phyloP scores from a whole-genome alignment of 2,797 vertebrate species.

The Muraenolepis orangiensis region DNA sequence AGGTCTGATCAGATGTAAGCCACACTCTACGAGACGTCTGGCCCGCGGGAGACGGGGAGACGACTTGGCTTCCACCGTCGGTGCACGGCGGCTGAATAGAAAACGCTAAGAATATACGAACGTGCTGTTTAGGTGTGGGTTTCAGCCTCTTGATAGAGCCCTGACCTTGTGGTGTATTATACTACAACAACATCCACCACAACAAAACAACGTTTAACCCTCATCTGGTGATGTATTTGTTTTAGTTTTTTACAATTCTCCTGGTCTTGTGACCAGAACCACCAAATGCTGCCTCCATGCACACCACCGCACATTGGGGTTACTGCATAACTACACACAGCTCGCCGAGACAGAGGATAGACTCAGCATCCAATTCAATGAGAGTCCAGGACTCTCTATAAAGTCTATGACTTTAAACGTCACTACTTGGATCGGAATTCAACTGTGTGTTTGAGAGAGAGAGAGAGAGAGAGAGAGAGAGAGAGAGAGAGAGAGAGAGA shows the following conservation, averaged over 20 bases:
- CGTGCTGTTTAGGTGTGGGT: too few relatives aligned
- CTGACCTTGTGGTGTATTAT: too few relatives aligned
- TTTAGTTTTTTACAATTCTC: neutral
- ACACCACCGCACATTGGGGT: too few relatives aligned
- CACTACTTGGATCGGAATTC: neutral
- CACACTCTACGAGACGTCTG: neutral
- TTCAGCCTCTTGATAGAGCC: too few relatives aligned
- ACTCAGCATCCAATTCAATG: conserved; percentile 19
- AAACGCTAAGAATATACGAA: too few relatives aligned
- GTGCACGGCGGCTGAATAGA: too few relatives aligned
- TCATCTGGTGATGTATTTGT: neutral
- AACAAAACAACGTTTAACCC: too few relatives aligned
- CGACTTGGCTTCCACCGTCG: too few relatives aligned
- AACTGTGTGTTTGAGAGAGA: neutral
- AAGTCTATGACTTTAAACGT: conserved; percentile 19
- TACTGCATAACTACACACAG: neutral
- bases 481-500: too few relatives aligned
- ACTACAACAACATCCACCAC: too few relatives aligned
- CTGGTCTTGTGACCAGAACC: neutral
- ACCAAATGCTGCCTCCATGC: conserved; percentile 7
- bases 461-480: too few relatives aligned
- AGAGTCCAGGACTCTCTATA: neutral
- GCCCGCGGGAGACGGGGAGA: too few relatives aligned
- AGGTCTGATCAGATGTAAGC: neutral
- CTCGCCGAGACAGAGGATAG: neutral